phyloP scores from a whole-genome alignment of 2,797 vertebrate species.

The Chelidonichthys spinosus region DNA sequence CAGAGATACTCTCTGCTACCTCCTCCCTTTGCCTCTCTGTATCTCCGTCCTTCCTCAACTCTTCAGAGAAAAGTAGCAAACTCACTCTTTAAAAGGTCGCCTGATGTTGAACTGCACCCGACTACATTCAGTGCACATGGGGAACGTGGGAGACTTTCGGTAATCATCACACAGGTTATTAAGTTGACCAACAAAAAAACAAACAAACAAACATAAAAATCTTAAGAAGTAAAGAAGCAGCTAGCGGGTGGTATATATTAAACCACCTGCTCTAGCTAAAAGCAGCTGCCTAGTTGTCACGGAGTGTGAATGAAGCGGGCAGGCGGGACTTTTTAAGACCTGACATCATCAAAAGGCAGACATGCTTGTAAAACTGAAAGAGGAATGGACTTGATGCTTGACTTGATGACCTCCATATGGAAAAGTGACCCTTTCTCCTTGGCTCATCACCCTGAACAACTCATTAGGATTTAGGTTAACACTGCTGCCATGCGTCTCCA shows the following conservation, averaged over 20 bases:
- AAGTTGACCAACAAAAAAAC: conserved; percentile 10
- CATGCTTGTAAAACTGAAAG: conserved; percentile 50
- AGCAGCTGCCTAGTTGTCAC: not conserved
- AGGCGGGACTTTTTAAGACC: conserved; percentile 37
- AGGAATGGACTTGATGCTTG: conserved; percentile 12
- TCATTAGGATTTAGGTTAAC: conserved; percentile 13
- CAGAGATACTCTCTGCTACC: not conserved
- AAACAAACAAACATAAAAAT: conserved; percentile 12
- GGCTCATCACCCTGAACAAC: not conserved
- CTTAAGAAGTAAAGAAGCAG: conserved; percentile 37
- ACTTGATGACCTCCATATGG: conserved; percentile 14
- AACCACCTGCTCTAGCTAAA: not conserved
- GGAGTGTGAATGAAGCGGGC: conserved; percentile 17
- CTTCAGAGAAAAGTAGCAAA: not conserved
- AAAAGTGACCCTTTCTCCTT: conserved; percentile 14
- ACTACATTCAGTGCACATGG: not conserved
- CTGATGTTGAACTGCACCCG: not conserved
- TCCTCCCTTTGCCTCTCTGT: not conserved
- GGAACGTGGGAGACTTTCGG: conserved; percentile 1
- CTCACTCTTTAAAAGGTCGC: not conserved
- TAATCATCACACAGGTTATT: not conserved
- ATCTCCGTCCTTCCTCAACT: not conserved
- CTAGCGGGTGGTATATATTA: conserved; percentile 5
- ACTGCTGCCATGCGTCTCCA: conserved; percentile 19
- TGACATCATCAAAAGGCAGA: conserved; percentile 38